Conservation (phyloP, 2,888 invertebrate species). For the Dascillus cervinus region DNA sequence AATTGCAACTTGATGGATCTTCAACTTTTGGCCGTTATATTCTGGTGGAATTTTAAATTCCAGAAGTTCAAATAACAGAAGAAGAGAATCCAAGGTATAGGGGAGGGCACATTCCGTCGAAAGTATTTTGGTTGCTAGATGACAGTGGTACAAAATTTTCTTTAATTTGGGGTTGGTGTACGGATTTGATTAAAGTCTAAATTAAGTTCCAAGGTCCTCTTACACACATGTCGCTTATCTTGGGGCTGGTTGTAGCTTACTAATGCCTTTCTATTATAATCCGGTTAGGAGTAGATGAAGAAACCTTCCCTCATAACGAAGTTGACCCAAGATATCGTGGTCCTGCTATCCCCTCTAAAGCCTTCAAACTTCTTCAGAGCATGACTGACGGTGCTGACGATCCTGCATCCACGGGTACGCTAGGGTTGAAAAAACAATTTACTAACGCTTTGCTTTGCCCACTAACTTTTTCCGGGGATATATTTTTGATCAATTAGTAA, state of each 20-base stretch:
- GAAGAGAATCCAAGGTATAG: slow-evolving; percentile 56
- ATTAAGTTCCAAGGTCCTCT: not conserved
- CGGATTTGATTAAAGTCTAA: not conserved
- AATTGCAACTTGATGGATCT: no score
- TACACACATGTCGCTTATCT: not conserved
- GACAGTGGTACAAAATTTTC: slow-evolving; percentile 37
- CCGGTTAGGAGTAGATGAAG: slow-evolving; percentile 46
- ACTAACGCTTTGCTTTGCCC: no score
- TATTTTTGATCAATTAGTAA: no score
- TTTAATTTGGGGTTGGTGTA: slow-evolving; percentile 22
- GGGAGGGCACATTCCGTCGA: slow-evolving; percentile 59
- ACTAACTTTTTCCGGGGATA: no score
- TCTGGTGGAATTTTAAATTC: not conserved
- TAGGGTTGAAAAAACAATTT: not conserved
- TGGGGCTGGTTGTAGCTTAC: not conserved
- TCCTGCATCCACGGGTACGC: slow-evolving; percentile 29
- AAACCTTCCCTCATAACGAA: slow-evolving; percentile 48
- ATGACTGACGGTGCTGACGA: slow-evolving; percentile 49
- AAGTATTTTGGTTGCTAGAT: slow-evolving; percentile 57
- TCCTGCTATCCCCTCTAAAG: slow-evolving; percentile 58
- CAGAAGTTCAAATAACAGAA: slow-evolving; percentile 27
- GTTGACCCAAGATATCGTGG: slow-evolving; percentile 56
- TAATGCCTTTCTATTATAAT: slow-evolving; percentile 4
- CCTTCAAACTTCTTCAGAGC: slow-evolving; percentile 59
- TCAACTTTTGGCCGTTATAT: slow-evolving; percentile 1